phyloP scores from a whole-genome alignment of 2,113 vertebrate species.

The Charina bottae region DNA sequence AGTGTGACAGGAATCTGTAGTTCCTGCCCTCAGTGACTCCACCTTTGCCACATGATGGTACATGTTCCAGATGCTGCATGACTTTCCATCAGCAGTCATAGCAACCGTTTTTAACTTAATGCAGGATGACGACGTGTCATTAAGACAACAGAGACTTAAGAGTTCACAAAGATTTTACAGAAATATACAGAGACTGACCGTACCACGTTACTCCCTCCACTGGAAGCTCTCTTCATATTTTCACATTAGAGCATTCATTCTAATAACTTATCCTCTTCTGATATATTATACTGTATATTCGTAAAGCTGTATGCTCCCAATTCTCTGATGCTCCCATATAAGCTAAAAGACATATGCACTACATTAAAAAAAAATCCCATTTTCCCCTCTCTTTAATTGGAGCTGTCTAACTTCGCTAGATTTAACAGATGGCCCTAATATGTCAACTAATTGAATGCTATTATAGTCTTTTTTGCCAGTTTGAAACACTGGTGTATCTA shows the following conservation, averaged over 20 bases:
- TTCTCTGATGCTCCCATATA: background rate
- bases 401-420: background rate
- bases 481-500: background rate
- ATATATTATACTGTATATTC: background rate
- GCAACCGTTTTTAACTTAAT: background rate
- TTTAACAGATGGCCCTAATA: background rate
- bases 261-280: background rate
- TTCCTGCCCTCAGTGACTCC: background rate
- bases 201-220: background rate
- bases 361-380: background rate
- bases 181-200: background rate
- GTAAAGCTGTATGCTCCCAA: background rate
- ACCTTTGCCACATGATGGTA: background rate
- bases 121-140: conserved; percentile 10
- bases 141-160: background rate
- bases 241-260: background rate
- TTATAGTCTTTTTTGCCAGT: background rate
- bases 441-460: background rate
- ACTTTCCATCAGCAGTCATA: background rate
- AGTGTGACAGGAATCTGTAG: background rate
- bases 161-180: background rate
- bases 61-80: background rate
- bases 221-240: background rate
- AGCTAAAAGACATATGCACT: background rate
- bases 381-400: background rate